Percentiles rank a stretch among this genome's conserved stretches.
These are phyloP conservation scores for Cryptus viduatorius DNA, from an alignment of 2,888 invertebrate species.

Conservation along the genomic window DNA sequence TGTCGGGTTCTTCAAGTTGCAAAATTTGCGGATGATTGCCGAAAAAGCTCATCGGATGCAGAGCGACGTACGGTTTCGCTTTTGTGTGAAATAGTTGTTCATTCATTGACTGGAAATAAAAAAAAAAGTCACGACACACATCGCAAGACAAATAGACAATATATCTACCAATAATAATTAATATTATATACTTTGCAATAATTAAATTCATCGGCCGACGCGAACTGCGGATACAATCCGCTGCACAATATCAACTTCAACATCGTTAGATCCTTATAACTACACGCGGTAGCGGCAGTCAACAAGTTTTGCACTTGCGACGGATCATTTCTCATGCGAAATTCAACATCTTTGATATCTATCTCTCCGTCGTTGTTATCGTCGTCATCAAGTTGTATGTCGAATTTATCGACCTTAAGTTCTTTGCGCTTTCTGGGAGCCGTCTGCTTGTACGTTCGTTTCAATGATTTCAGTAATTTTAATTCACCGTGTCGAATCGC, in stretches of 20 bases:
- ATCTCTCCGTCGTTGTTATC: conserved; percentile 86
- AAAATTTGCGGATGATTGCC: conserved; percentile 92
- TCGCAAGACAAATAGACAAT: neutral
- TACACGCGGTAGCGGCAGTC: conserved; percentile 88
- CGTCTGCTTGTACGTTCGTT: conserved; percentile 90
- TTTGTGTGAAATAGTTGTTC: conserved; percentile 95
- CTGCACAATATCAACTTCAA: conserved; percentile 94
- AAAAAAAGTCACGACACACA: neutral
- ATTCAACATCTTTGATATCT: conserved; percentile 95
- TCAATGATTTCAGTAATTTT: conserved; percentile 93
- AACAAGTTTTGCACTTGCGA: conserved; percentile 90
- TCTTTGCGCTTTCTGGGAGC: conserved; percentile 91
- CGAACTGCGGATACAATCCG: conserved; percentile 98
- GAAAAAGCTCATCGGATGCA: conserved; percentile 96
- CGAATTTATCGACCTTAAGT: conserved; percentile 90
- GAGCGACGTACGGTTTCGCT: conserved; percentile 94
- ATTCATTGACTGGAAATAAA: conserved; percentile 87
- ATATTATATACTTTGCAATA: conserved; percentile 89
- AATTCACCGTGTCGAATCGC: conserved; percentile 95
- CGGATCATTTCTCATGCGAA: conserved; percentile 92
- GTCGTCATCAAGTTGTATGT: conserved; percentile 88
- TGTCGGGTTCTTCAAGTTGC: conserved; percentile 91
- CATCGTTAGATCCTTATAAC: conserved; percentile 89
- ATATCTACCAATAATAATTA: conserved; percentile 16
- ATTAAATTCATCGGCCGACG: conserved; percentile 97